Base-by-base conservation (phyloP, 2,888 invertebrate species). In the Argyresthia albistria region DNA sequence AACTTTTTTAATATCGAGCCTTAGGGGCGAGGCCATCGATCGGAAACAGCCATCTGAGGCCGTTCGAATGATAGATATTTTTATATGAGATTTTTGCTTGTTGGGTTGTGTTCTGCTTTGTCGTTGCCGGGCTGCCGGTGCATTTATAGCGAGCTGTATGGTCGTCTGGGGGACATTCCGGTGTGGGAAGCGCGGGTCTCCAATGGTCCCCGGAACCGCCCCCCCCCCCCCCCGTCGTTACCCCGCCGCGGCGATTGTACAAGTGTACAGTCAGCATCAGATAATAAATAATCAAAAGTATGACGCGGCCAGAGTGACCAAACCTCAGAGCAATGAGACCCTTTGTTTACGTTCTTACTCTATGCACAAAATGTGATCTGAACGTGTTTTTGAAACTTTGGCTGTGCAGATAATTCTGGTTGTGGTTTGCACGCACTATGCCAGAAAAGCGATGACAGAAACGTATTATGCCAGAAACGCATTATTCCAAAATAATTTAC, bases 1-100 rank as follows among this genome's bases (percentile, higher is more conserved):
- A 84, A 84, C 77, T 82, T 86, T 84, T 84, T 84, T 83, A 84
- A 86, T 86, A 82, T 81, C 76, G 72, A 73, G 69, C 70, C 72
- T 78, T 73, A 73, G 71, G 69, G 49, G 70, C 59, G 70, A 72
- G 77, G 76, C 75, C 67, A 76, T 68, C 73, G 71, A 80, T 76
- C 71, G 72, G 70, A 77, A 75, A 72, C 73, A 80, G 70, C 77
- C 76, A 77, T 75, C 67, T 63, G 63, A 74, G 66, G 67, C 70
- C 68, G 68, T 69, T 69, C 69, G 77, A 78, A 76, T 72, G 76
- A 76, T 76, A 69, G 65, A 64, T 63, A 37, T 71, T 78, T 75
- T 76, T 70, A 69, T 76, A 73, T 71, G 67, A 75, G 73, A 72
- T 69, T 76, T 75, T 70, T 65, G 57, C 57, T 59, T 70, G 67